Base-by-base conservation (phyloP, 2,797 vertebrate species). In the Podargus strigoides region DNA sequence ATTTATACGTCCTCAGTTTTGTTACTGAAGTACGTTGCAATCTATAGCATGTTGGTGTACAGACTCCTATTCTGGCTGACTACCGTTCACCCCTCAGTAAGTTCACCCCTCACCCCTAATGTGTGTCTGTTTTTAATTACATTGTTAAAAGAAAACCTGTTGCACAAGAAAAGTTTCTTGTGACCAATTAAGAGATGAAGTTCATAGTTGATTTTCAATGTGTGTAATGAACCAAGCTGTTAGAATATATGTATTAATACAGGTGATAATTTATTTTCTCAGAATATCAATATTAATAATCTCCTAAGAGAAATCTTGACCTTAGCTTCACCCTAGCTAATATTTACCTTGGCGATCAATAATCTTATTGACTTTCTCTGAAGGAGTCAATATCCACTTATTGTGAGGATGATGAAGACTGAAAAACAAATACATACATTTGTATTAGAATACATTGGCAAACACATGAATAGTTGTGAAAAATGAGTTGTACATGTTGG, bases 401-500 rank as follows among this genome's bases (percentile, higher is more conserved):
- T 12, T 64, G 16, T 41, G 16, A 85, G 21, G 55, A 41, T 53
- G 21, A 70, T 52, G 19, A 59, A 87, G 27, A 50, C 4, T 49
- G 49, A 17, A 62, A 70, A 64, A 39, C 2, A 37, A 6, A 55
- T 26, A 23, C 18, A 63, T 23, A 59, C 24, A 42, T 53, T 60
- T 63, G 2, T 70, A 41, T 36, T 53, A 49, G 28, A 91, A 76
- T 36, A 41, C 14, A 22, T 22, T 47, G 6, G 8, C 5, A 85
- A 87, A 68, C 4, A 52, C 6, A 24, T 27, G 12, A 73, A 67
- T 9, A 82, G 68, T 46, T 37, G 24, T 41, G n/a, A 73, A 37
- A 78, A 70, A 73, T 37, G 0, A 30, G 0, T 46, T 36, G 4
- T 41, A n/a, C 10, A 18, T 6, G 41, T 52, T 32, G 4, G 8